Evolutionary conservation across 92 coral and sea anemone species (phyloP).

Genomic region (Porites evermanni): DNA sequence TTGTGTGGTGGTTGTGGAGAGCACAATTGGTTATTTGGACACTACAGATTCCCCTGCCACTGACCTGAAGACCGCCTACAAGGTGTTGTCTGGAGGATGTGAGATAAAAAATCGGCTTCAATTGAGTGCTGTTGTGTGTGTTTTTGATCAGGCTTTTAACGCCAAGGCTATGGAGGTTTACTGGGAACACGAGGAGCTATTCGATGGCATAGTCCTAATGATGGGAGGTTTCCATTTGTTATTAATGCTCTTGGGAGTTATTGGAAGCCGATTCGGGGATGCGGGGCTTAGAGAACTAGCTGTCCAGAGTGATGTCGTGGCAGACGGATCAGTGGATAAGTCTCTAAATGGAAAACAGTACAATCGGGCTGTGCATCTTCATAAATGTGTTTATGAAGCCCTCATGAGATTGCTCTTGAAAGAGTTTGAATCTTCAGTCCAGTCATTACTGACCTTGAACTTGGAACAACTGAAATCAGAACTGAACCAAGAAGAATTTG

Average conservation of each 20-base stretch:
- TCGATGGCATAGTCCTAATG: constrained; percentile 64
- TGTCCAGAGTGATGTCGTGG: constrained; percentile 58
- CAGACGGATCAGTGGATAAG: constrained; percentile 54
- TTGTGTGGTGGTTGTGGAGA: constrained; percentile 67
- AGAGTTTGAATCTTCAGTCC: constrained; percentile 50
- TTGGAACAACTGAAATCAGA: constrained; percentile 55
- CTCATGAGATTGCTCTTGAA: constrained; percentile 56
- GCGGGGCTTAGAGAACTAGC: constrained; percentile 68
- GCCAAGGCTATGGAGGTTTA: constrained; percentile 76
- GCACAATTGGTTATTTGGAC: constrained; percentile 72
- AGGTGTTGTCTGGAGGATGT: constrained; percentile 73
- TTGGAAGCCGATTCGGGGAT: constrained; percentile 61
- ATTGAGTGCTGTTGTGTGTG: constrained; percentile 71
- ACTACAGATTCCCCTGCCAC: constrained; percentile 80
- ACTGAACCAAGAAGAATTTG: constrained; percentile 55
- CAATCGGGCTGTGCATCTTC: constrained; percentile 63
- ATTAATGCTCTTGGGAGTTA: constrained; percentile 71
- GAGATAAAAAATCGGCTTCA: constrained; percentile 67
- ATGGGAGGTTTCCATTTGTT: constrained; percentile 79
- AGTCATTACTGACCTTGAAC: constrained; percentile 25
- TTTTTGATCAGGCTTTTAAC: constrained; percentile 78
- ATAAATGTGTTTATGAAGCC: constrained; percentile 73
- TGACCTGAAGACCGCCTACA: constrained; percentile 75
- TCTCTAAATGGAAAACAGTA: constrained; percentile 55
- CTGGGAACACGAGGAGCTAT: constrained; percentile 68